Evolutionary conservation across 2,113 vertebrate species (phyloP).

Genomic region (Rhabdornis inornatus): DNA sequence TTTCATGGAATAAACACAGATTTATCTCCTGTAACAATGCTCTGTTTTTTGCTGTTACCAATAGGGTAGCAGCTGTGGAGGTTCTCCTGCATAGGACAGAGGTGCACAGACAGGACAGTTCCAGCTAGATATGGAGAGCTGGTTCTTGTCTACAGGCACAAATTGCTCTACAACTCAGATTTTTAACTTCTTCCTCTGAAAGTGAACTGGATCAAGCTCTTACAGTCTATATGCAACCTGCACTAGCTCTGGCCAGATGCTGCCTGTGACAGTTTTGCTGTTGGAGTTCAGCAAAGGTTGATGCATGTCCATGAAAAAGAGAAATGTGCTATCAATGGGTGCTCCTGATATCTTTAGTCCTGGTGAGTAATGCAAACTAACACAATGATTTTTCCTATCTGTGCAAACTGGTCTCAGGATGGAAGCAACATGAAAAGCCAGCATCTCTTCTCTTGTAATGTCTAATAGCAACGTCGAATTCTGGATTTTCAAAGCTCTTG

Average conservation of each 20-base stretch:
- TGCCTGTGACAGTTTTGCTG: background rate
- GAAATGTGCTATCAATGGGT: background rate
- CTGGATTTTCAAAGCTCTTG: conserved; percentile 45
- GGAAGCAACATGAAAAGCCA: conserved; percentile 1
- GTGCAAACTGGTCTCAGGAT: background rate
- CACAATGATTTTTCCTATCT: background rate
- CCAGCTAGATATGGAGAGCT: background rate
- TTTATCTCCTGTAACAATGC: background rate
- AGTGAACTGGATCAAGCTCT: background rate
- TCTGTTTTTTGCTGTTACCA: background rate
- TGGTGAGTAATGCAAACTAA: background rate
- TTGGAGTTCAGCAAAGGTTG: background rate
- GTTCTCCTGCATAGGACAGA: background rate
- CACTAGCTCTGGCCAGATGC: background rate
- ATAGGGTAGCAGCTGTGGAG: background rate
- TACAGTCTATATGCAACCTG: background rate
- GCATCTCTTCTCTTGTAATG: conserved; percentile 16
- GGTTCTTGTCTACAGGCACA: background rate
- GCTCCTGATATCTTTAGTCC: background rate
- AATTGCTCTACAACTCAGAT: background rate
- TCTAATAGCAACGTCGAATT: background rate
- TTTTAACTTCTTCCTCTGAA: background rate
- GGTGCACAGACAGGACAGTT: background rate
- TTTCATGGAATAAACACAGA: background rate
- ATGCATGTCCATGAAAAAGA: background rate